phyloP scores from a whole-genome alignment of 2,797 vertebrate species.

The Amblyraja radiata region DNA sequence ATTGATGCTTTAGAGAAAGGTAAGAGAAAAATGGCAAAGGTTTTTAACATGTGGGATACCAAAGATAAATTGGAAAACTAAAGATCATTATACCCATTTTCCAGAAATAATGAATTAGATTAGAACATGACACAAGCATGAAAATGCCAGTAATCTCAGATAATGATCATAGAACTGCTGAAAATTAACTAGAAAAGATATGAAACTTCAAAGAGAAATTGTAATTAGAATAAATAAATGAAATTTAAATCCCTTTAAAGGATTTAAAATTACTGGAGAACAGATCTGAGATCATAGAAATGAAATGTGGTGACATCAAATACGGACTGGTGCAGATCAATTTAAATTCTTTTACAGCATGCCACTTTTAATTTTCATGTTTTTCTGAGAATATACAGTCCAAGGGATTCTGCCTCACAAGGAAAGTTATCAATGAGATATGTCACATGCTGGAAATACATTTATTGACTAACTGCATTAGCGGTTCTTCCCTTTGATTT shows the following conservation, averaged over 20 bases:
- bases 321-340: background rate
- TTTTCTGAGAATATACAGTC: background rate
- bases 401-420: background rate
- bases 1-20: background rate
- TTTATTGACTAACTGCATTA: background rate
- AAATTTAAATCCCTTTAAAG: background rate
- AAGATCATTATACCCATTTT: background rate
- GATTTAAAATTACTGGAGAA: background rate
- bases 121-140: background rate
- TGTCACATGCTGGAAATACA: background rate
- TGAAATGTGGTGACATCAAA: background rate
- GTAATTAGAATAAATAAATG: background rate
- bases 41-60: background rate
- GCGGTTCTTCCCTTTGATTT: background rate
- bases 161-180: background rate
- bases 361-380: background rate
- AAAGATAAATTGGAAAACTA: background rate
- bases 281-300: background rate
- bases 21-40: background rate
- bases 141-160: background rate
- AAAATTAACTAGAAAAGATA: background rate
- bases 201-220: background rate
- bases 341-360: background rate
- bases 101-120: background rate
- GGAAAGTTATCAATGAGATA: background rate